Base-by-base conservation (phyloP, 2,113 vertebrate genomes). In the Diadophis punctatus region DNA sequence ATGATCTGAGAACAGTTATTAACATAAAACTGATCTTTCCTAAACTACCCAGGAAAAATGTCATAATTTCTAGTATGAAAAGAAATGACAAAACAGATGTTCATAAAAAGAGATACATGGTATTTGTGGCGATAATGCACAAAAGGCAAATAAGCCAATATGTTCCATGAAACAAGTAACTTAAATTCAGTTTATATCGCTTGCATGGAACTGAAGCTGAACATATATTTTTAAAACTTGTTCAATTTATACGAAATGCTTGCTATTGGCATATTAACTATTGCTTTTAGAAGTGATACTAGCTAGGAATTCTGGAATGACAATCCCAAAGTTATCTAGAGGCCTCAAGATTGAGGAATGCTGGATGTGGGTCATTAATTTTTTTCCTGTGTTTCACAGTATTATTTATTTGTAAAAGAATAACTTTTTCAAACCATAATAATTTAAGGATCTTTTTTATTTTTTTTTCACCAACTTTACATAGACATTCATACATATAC, bases 101-200 rank as follows among this genome's bases (percentile, higher is more conserved):
- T 85, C 91, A 49, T 85, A 55, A 92, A 92, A 89, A 49, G 39
- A 58, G 63, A 85, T 89, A 85, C 68, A 39, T 89, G 63, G 48
- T 27, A 89, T 92, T 56, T 89, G 63, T 92, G 74, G 53, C 52
- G 14, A 58, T 92, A 92, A 39, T 89, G 22, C 53, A 55, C 60
- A 58, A 56, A 58, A 60, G 30, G 43, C 63, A 92, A 89, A 89
- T 89, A 85, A 89, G 27, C 87, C 52, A 56, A 34, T 92, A 49
- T 56, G 4, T 55, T 89, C 68, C 43, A 48, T 84, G 8, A 80
- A 92, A 92, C 60, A 89, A 85, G 18, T 20, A 11, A 55, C 68
- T 92, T 85, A 89, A 60, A 88, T 88, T 60, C 48, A 92, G 58
- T 92, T 92, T 92, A 46, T 43, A 88, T 39, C 23, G 16, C 10